These are phyloP conservation scores for Drosophila bifasciata DNA, from an alignment of 1,140 invertebrate genomes.

Conservation along the genomic window DNA sequence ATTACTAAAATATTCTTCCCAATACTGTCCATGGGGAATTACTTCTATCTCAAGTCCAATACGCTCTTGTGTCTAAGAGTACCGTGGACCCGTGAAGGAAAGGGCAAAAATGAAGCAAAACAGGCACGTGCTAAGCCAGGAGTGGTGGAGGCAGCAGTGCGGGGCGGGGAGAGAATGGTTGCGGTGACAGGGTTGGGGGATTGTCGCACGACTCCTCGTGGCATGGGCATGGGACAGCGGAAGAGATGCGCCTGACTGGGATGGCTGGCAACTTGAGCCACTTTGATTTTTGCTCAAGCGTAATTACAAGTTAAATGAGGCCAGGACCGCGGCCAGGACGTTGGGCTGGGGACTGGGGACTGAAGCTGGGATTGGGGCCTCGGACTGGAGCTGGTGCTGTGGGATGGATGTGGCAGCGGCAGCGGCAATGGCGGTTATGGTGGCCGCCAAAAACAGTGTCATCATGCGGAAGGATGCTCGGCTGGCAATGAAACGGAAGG, in stretches of 20 bases:
- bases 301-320: constrained; percentile 83
- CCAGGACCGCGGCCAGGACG: constrained; percentile 66
- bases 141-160: constrained; percentile 1
- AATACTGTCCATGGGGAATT: not conserved
- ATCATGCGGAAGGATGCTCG: constrained; percentile 80
- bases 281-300: constrained; percentile 82
- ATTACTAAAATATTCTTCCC: no score
- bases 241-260: constrained; percentile 3
- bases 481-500: constrained; percentile 81
- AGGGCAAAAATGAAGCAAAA: constrained; percentile 13
- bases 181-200: constrained; percentile 18
- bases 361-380: constrained; percentile 18
- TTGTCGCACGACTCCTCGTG: constrained; percentile 7
- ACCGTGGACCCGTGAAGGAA: constrained; percentile 23
- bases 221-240: constrained; percentile 1
- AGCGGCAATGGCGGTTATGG: constrained; percentile 31
- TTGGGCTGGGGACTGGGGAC: constrained; percentile 23
- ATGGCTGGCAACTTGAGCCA: constrained; percentile 75
- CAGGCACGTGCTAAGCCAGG: constrained; percentile 38
- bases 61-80: constrained; percentile 15
- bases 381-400: constrained; percentile 14
- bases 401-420: constrained; percentile 7
- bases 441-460: constrained; percentile 79
- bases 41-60: constrained; percentile 19
- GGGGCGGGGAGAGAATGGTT: constrained; percentile 19